Conservation (phyloP, 2,113 vertebrate genomes). For the Heterotilapia buettikoferi region DNA sequence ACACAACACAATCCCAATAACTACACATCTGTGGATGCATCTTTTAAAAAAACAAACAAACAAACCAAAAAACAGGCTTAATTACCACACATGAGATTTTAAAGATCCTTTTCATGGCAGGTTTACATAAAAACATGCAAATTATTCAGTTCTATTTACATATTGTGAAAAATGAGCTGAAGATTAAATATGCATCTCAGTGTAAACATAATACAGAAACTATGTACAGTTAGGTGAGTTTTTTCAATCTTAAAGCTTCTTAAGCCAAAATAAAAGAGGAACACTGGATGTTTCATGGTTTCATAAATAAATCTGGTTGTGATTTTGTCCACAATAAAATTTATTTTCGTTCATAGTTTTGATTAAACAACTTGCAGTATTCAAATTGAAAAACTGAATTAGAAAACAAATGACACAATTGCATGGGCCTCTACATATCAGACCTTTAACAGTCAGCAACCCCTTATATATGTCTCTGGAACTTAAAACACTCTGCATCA, state of each 20-base stretch:
- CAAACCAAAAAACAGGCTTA: neutral
- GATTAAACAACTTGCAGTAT: neutral
- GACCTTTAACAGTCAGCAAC: neutral
- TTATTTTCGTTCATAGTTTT: neutral
- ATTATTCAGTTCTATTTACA: neutral
- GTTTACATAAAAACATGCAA: neutral
- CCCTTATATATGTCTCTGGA: neutral
- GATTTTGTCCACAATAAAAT: neutral
- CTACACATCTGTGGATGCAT: neutral
- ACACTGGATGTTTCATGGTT: neutral
- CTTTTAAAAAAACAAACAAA: neutral
- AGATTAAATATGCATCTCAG: accelerated
- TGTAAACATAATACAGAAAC: neutral
- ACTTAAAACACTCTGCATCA: neutral
- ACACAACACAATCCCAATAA: neutral
- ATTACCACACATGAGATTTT: neutral
- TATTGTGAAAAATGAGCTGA: neutral
- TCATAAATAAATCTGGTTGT: neutral
- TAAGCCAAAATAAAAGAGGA: neutral
- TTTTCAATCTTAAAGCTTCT: neutral
- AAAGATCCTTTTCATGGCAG: accelerated
- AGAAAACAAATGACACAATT: neutral
- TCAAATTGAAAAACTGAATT: neutral
- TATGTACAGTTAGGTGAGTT: accelerated
- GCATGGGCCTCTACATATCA: neutral